Evolutionary conservation across 2,888 invertebrate genomes (phyloP).

Genomic region (Venusia cambrica): DNA sequence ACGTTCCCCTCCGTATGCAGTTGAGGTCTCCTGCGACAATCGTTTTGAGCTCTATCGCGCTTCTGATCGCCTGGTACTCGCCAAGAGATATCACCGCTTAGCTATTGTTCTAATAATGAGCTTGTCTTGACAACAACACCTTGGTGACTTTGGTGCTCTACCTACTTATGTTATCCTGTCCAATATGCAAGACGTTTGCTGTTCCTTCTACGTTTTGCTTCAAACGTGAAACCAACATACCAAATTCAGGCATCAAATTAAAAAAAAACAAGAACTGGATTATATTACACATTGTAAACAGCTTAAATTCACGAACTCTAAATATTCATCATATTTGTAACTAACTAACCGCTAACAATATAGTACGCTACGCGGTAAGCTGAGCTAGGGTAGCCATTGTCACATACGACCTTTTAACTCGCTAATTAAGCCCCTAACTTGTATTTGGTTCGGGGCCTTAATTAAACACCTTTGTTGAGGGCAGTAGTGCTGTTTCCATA

Average conservation of each 20-base stretch:
- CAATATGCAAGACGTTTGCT: constrained; percentile 12
- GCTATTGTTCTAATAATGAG: constrained; percentile 21
- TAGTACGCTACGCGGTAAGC: constrained; percentile 1
- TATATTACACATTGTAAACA: too few relatives aligned
- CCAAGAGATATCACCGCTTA: constrained; percentile 28
- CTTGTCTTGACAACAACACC: neutral
- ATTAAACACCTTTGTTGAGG: constrained; percentile 45
- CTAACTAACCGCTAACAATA: constrained; percentile 5
- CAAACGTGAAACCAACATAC: too few relatives aligned
- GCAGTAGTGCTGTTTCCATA: neutral
- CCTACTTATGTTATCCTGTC: constrained; percentile 16
- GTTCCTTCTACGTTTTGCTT: constrained; percentile 12
- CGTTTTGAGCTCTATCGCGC: constrained; percentile 10
- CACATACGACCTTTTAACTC: constrained; percentile 15
- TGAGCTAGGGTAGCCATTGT: constrained; percentile 14
- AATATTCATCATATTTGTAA: too few relatives aligned
- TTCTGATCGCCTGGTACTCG: constrained; percentile 26
- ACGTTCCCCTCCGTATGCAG: constrained; percentile 11
- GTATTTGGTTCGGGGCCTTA: constrained; percentile 30
- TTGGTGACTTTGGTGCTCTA: constrained; percentile 5
- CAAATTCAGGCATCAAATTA: too few relatives aligned
- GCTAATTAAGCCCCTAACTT: constrained; percentile 14
- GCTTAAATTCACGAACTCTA: too few relatives aligned
- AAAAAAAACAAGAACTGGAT: too few relatives aligned
- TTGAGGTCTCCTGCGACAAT: constrained; percentile 5